Evolutionary conservation across 1,140 invertebrate species (phyloP), one percentile per base, ranked within the genome.

Genomic region (Rhizoglyphus robini): DNA sequence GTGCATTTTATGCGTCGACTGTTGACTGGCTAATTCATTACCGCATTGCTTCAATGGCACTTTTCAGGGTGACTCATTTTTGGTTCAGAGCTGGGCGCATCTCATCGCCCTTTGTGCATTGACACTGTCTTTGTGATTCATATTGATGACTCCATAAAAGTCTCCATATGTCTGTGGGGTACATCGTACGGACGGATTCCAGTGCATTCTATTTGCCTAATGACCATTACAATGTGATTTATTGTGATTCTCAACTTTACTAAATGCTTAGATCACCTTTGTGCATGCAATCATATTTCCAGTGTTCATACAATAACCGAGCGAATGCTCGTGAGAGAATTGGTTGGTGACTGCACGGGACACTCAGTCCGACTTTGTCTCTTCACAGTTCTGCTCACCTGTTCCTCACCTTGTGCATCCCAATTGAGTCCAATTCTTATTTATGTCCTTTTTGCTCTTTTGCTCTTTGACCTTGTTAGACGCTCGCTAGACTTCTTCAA

Each of bases 81-180:
- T n/a, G n/a, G n/a, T n/a, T n/a, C n/a, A n/a, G n/a, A n/a, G n/a
- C n/a, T n/a, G n/a, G n/a, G n/a, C n/a, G n/a, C n/a, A n/a, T 41
- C 18, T 41, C 36, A 18, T 41, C 36, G 8, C 18, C 18, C 18
- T 41, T 32, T 54, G 8, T 32, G 15, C 51, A 54, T 32, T 54
- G 51, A 8, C 23, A 25, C 23, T 54, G 8, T 54, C 51, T 8
- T 54, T 54, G 51, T 54, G 51, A 54, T 54, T 54, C 51, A 54
- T 54, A 54, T 54, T 54, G 8, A 54, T 54, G 51, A 23, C 23
- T 15, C 51, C 51, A 54, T 54, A 54, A 54, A 54, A 11, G 51
- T 54, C 51, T 54, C 15, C 51, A 27, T 54, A 25, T 54, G 15
- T 54, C 23, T 54, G 51, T 54, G 51, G 36, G 8, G 36, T 18